phyloP scores from a whole-genome alignment of 2,888 invertebrate species.

The Tachina fera region DNA sequence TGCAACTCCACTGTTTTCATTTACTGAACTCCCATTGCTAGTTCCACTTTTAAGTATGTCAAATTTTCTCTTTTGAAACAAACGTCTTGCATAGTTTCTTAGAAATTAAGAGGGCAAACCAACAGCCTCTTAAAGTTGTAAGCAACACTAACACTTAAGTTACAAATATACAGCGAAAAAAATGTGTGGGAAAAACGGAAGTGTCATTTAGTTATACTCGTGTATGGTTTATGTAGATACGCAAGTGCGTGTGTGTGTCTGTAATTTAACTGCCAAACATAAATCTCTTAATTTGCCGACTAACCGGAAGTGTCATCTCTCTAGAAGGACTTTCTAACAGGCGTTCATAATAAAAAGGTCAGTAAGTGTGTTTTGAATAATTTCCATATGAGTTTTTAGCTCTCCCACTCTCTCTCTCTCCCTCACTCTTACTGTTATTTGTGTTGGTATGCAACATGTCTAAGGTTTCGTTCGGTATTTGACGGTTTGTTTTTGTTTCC shows the following conservation, averaged over 20 bases:
- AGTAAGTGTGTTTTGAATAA: neutral
- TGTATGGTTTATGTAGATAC: neutral
- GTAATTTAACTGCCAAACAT: constrained; percentile 52
- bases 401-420: neutral
- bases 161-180: neutral
- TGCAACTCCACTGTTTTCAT: neutral
- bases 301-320: constrained; percentile 75
- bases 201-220: constrained; percentile 36
- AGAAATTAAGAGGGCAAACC: constrained; percentile 1
- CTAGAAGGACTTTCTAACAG: constrained; percentile 74
- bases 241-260: neutral
- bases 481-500: neutral
- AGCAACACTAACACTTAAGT: neutral
- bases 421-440: neutral
- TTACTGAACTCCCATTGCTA: constrained; percentile 65
- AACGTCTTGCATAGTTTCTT: constrained; percentile 26
- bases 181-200: constrained; percentile 1
- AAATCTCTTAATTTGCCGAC: constrained; percentile 56
- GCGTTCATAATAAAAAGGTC: constrained; percentile 65
- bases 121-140: constrained; percentile 26
- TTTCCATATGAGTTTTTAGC: neutral
- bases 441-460: neutral
- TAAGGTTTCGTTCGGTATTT: neutral
- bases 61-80: constrained; percentile 59
- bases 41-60: constrained; percentile 74